A percentile compares a stretch with the other conserved stretches of the same genome.
phyloP scores from a whole-genome alignment of 2,888 invertebrate species.

The Cremastobaeus sp. region DNA sequence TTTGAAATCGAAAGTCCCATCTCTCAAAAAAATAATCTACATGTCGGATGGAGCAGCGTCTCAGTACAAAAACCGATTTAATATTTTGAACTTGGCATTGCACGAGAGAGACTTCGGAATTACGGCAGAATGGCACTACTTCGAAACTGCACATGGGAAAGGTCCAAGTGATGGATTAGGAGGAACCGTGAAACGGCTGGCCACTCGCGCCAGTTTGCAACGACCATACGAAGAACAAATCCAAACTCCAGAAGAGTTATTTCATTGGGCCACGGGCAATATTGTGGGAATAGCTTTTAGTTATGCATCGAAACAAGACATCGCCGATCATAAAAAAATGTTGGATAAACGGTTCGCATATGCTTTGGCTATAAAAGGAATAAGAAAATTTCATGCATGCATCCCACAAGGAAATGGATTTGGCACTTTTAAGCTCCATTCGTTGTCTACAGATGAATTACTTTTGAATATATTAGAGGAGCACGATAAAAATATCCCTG shows the following conservation, averaged over 20 bases:
- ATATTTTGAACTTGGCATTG: slow-evolving; percentile 7
- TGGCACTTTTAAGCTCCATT: no score
- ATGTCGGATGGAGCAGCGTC: slow-evolving; percentile 43
- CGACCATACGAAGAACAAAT: slow-evolving; percentile 41
- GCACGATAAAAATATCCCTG: no score
- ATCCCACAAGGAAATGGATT: slow-evolving; percentile 2
- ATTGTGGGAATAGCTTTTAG: not conserved
- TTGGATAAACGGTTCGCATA: not conserved
- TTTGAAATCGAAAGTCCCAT: not conserved
- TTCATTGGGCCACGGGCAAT: slow-evolving; percentile 16
- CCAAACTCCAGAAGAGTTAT: slow-evolving; percentile 29
- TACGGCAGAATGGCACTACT: slow-evolving; percentile 41
- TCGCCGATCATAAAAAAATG: not conserved
- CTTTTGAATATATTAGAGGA: no score
- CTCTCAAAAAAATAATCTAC: slow-evolving; percentile 21
- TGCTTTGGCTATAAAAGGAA: not conserved
- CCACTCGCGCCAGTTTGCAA: slow-evolving; percentile 30
- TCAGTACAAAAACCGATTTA: slow-evolving; percentile 42
- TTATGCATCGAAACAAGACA: slow-evolving; percentile 2
- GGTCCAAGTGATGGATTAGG: slow-evolving; percentile 48
- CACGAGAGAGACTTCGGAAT: slow-evolving; percentile 39
- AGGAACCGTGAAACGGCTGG: slow-evolving; percentile 38
- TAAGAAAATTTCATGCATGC: slow-evolving; percentile 1
- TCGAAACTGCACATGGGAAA: slow-evolving; percentile 26
- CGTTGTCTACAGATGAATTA: no score